Evolutionary conservation across 2,888 invertebrate genomes (phyloP), one percentile per base, ranked within the genome.

Genomic region (Cheilosia soror): DNA sequence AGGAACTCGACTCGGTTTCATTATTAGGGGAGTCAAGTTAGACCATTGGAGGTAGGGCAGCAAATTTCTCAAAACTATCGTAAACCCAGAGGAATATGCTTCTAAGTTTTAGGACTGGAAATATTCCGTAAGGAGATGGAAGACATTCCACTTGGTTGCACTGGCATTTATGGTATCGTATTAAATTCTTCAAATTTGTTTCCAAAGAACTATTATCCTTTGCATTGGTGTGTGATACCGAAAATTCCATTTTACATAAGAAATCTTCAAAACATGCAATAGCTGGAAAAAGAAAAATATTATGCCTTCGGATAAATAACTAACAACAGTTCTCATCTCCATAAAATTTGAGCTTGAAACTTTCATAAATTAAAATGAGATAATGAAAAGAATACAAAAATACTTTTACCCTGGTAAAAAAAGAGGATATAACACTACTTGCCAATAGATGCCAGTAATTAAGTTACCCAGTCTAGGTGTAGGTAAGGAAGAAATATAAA

Each of bases 181-280:
- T 71, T 60, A 78, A 66, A 84, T 84, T 79, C 69, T 73, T 83
- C 11, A 69, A 79, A 66, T 68, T 83, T 72, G 62, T 68, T 73
- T 44, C 65, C 44, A 31, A n/a, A 58, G 11, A 82, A 71, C 29
- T 62, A 37, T 53, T 42, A 58, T 53, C 60, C 82, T 65, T 65
- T 58, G 76, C 58, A 51, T 68, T 68, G 58, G 37, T 71, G 44
- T 71, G 25, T 44, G 68, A 58, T 71, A 71, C 57, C 44, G 27
- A 37, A 20, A 65, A 77, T 71, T 65, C 40, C 33, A 37, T 47
- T 42, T 13, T 69, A 20, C 47, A 42, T 62, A 40, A 33, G 57
- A 15, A 5, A 37, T 42, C 49, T 15, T 20, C 15, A 71, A 53
- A 65, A 27, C 11, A 51, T 58, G 47, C 69, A 68, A 15, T 20